Percentiles rank a stretch among this genome's conserved stretches.
phyloP scores from a whole-genome alignment of 2,797 vertebrate genomes.

The Gymnopithys bicolor region DNA sequence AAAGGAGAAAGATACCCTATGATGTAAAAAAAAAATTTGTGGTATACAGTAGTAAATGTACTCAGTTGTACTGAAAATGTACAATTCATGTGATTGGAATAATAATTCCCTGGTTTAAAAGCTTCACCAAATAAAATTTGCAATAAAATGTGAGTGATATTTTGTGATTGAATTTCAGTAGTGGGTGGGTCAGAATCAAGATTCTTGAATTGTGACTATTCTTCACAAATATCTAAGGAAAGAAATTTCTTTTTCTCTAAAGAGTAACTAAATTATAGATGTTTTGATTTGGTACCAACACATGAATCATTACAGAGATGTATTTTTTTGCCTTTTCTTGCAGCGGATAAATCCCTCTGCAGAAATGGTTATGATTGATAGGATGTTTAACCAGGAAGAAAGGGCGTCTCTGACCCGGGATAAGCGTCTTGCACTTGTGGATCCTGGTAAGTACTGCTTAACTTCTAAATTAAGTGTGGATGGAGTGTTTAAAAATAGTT shows the following conservation, averaged over 20 bases:
- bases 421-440: constrained; percentile 91
- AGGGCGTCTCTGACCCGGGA: constrained; percentile 91
- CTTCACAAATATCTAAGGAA: background rate
- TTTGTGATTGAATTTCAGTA: background rate
- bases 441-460: constrained; percentile 85
- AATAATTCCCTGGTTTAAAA: background rate
- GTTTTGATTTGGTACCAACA: background rate
- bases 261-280: background rate
- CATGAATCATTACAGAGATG: background rate
- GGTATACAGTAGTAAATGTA: background rate
- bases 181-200: background rate
- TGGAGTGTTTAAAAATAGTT: background rate
- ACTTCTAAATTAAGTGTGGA: background rate
- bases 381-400: constrained; percentile 98
- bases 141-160: background rate
- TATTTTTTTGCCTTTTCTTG: background rate
- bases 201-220: background rate
- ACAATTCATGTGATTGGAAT: background rate
- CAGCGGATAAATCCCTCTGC: constrained; percentile 95
- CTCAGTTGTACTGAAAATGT: background rate
- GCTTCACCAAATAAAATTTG: background rate
- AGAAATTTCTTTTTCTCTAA: background rate
- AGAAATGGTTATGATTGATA: constrained; percentile 98
- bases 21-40: background rate
- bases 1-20: background rate